Conservation (phyloP, 2,888 invertebrate species). For the Chrysolina oricalcia region DNA sequence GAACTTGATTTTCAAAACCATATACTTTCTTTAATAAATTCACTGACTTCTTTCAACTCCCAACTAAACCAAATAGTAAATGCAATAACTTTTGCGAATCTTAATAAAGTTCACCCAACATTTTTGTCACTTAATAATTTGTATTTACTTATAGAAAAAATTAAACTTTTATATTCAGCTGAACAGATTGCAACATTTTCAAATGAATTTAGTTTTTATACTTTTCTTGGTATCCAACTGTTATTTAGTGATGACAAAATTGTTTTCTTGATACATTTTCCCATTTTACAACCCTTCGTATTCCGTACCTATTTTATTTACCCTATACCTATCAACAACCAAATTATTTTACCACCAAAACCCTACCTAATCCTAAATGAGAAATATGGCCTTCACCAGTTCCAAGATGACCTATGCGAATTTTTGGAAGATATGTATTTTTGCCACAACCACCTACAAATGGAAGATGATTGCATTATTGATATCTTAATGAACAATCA, state of each 20-base stretch:
- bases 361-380: too few relatives aligned
- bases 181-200: neutral
- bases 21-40: too few relatives aligned
- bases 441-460: neutral
- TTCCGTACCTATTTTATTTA: neutral
- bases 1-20: too few relatives aligned
- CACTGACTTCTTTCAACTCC: too few relatives aligned
- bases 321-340: constrained; percentile 20
- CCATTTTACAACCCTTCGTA: neutral
- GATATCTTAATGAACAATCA: neutral
- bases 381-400: too few relatives aligned
- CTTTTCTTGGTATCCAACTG: neutral
- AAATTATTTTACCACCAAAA: constrained; percentile 25
- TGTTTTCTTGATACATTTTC: neutral
- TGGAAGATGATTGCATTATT: neutral
- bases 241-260: neutral
- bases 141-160: too few relatives aligned
- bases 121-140: too few relatives aligned
- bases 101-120: neutral
- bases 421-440: neutral
- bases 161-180: neutral
- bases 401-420: neutral
- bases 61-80: neutral
- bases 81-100: neutral
- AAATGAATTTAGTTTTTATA: neutral